Base-by-base conservation (phyloP, 2,888 invertebrate species). In the Mythimna lalbum region DNA sequence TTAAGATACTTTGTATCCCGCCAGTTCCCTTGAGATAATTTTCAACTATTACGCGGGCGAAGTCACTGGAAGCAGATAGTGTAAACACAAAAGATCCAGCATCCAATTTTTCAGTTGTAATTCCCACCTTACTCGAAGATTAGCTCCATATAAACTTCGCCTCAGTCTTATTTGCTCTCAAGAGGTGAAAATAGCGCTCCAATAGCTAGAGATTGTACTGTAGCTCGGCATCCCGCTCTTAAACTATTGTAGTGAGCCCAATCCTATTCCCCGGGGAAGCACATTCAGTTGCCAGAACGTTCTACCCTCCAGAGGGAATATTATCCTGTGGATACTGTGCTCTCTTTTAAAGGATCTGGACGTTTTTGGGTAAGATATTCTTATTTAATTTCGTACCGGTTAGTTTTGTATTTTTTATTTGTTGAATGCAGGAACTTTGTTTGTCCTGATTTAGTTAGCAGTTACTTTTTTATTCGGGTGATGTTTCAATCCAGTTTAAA, bases 211-310 rank as follows among this genome's bases (percentile, higher is more conserved):
- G 67, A 81, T 67, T 81, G 67, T 72, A 47, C 47, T 72, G 43
- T 64, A 9, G 50, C 57, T 57, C 66, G 31, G 59, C 43, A 81
- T 55, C 62, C 39, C 61, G 64, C 39, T 72, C 67, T 63, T 71
- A 73, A 78, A 67, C 57, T 68, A 79, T 78, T 81, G 79, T 63
- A 81, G 78, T 62, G 61, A 78, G 67, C 55, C 78, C 67, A 79
- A 82, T 73, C 59, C 67, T 36, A 53, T 68, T 65, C 78, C 61
- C 5, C 50, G 55, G 47, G 79, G 23, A 14, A n/a, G 53, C 49
- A 43, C 59, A 79, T 82, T 79, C 61, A 62, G 68, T 39, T 64
- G 36, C 55, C 59, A 63, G 57, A 80, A 67, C 50, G 53, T 56
- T 69, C 56, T 36, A 55, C 52, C 21, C 55, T 68, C 49, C 53